Conservation (phyloP, 2,797 vertebrate genomes). For the Pangasius sanitwongsei region DNA sequence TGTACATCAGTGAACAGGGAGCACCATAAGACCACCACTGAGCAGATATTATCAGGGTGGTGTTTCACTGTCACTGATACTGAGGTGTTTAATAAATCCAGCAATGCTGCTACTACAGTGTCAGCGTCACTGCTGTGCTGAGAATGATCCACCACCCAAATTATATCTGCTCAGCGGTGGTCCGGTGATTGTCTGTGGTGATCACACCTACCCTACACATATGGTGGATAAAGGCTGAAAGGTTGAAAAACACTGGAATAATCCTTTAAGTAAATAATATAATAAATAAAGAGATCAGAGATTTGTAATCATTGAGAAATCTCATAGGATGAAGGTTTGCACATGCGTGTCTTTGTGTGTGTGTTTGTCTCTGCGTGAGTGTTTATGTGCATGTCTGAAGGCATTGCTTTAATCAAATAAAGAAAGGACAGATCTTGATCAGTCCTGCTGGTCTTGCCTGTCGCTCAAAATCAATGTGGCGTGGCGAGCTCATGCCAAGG, state of each 20-base stretch:
- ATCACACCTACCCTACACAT: constrained; percentile 4
- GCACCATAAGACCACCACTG: not conserved
- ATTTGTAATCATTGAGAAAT: not conserved
- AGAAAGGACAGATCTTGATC: constrained; percentile 26
- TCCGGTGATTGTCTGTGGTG: not conserved
- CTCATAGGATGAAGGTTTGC: not conserved
- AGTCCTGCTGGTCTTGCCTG: constrained; percentile 22
- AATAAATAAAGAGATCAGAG: not conserved
- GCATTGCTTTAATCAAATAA: constrained; percentile 31
- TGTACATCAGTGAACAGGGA: not conserved
- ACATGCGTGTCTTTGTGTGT: not conserved
- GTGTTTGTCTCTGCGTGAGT: not conserved
- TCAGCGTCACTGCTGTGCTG: constrained; percentile 62
- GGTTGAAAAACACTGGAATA: not conserved
- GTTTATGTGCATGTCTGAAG: not conserved
- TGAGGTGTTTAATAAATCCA: constrained; percentile 45
- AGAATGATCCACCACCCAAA: constrained; percentile 20
- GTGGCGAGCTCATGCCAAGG: constrained; percentile 17
- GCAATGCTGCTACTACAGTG: constrained; percentile 56
- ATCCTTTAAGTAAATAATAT: not conserved
- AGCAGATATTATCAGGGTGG: constrained; percentile 18
- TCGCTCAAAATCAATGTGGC: constrained; percentile 35
- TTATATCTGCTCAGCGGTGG: constrained; percentile 18
- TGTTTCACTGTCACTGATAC: constrained; percentile 23
- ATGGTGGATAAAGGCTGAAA: not conserved